A percentile compares a stretch with the other conserved stretches of the same genome.
phyloP scores from a whole-genome alignment of 2,113 vertebrate species.

The Corvus hawaiiensis region DNA sequence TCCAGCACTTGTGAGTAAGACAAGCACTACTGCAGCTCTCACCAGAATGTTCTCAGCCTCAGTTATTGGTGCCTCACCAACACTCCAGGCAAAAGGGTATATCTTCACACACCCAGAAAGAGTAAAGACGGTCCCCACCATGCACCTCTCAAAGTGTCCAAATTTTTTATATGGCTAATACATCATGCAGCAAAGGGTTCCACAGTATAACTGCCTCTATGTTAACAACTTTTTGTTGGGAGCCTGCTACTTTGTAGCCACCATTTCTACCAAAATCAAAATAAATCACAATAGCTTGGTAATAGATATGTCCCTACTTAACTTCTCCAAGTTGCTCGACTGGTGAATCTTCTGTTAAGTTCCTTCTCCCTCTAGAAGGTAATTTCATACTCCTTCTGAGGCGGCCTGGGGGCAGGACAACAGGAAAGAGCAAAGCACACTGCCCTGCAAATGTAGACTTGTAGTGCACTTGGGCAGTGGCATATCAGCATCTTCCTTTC shows the following conservation, averaged over 20 bases:
- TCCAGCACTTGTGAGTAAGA: too few species aligned
- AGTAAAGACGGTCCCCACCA: not conserved
- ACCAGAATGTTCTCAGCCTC: not conserved
- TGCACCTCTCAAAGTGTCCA: fast-evolving
- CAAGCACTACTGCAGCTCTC: not conserved
- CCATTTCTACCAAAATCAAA: not conserved
- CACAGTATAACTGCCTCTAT: not conserved
- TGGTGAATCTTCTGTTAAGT: not conserved
- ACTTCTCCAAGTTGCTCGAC: not conserved
- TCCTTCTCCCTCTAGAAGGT: not conserved
- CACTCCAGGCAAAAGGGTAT: not conserved
- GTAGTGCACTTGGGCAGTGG: not conserved
- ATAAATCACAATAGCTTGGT: fast-evolving
- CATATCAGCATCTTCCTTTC: not conserved
- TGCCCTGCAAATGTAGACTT: fast-evolving
- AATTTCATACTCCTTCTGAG: not conserved
- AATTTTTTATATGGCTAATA: not conserved
- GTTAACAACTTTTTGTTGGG: not conserved
- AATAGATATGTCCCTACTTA: not conserved
- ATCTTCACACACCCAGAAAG: not conserved
- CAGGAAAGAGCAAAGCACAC: not conserved
- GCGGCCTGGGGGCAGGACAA: not conserved
- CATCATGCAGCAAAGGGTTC: not conserved
- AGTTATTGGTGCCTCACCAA: not conserved
- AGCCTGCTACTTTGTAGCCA: not conserved